A percentile compares a stretch with the other conserved stretches of the same genome.
Evolutionary conservation across 2,113 vertebrate species (phyloP).

Genomic region (Lichenostomus cassidix): DNA sequence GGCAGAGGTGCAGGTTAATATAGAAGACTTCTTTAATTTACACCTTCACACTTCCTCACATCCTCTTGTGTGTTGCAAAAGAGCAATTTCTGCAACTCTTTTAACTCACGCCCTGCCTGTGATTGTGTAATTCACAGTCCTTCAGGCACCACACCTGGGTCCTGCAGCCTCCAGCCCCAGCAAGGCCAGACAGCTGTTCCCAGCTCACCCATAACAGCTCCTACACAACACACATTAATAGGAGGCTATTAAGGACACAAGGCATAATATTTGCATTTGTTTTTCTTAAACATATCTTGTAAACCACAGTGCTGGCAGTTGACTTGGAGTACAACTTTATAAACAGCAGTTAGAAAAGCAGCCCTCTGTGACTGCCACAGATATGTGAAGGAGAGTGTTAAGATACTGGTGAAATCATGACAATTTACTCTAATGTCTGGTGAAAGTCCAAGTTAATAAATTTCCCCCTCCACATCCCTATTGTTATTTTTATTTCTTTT

Average conservation of each 20-base stretch:
- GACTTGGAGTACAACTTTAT: not conserved
- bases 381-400: not conserved
- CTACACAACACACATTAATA: not conserved
- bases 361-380: not conserved
- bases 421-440: not conserved
- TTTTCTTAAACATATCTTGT: not conserved
- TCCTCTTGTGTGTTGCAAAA: constrained; percentile 8
- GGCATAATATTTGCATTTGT: not conserved
- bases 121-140: not conserved
- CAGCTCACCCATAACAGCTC: not conserved
- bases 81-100: constrained; percentile 9
- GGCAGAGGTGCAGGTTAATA: constrained; percentile 4
- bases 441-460: not conserved
- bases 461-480: not conserved
- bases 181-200: not conserved
- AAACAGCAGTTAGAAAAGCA: not conserved
- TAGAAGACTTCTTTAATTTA: constrained; percentile 30
- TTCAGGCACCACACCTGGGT: not conserved
- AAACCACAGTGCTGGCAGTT: not conserved
- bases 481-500: not conserved
- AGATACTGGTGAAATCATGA: not conserved
- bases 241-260: not conserved
- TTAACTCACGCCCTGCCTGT: not conserved
- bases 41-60: constrained; percentile 10
- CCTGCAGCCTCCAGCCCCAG: not conserved